A percentile compares a stretch with the other conserved stretches of the same genome.
Conservation (phyloP, 1,140 invertebrate genomes). For the Orussus abietinus region DNA sequence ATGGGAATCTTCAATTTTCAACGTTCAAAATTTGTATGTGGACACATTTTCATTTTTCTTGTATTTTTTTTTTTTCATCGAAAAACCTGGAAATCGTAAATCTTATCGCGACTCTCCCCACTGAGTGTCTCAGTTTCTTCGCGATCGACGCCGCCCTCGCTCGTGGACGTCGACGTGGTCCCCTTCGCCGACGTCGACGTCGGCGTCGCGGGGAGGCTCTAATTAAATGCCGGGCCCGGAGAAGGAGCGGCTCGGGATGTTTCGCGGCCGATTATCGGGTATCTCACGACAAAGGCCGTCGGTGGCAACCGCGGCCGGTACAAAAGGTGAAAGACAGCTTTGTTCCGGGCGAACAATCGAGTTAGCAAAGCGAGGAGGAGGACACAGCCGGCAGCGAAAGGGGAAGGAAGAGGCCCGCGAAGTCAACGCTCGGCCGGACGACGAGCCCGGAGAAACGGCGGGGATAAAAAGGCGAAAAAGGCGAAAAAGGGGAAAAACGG, state of each 20-base stretch:
- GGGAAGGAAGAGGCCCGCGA: not conserved
- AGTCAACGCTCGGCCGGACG: not conserved
- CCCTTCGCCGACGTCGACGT: too few species aligned
- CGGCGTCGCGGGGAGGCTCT: too few species aligned
- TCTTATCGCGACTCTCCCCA: not conserved
- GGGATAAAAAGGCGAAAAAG: not conserved
- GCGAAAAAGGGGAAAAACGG: not conserved
- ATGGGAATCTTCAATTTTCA: too few species aligned
- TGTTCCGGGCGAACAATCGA: slow-evolving; percentile 33
- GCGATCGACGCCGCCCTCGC: not conserved
- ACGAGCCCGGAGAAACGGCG: too few species aligned
- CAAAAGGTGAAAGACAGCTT: slow-evolving; percentile 31
- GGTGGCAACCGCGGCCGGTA: slow-evolving; percentile 10
- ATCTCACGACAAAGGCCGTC: slow-evolving; percentile 8
- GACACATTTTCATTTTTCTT: too few species aligned
- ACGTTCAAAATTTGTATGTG: too few species aligned
- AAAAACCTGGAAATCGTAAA: too few species aligned
- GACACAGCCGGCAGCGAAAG: not conserved
- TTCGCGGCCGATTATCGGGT: too few species aligned
- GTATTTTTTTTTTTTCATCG: too few species aligned
- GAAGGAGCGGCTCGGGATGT: too few species aligned
- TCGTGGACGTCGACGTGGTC: too few species aligned
- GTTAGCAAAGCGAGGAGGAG: slow-evolving; percentile 19
- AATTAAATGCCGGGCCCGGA: too few species aligned
- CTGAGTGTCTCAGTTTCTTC: not conserved